Base-by-base conservation (phyloP, 2,888 invertebrate genomes). In the Macropis europaea region DNA sequence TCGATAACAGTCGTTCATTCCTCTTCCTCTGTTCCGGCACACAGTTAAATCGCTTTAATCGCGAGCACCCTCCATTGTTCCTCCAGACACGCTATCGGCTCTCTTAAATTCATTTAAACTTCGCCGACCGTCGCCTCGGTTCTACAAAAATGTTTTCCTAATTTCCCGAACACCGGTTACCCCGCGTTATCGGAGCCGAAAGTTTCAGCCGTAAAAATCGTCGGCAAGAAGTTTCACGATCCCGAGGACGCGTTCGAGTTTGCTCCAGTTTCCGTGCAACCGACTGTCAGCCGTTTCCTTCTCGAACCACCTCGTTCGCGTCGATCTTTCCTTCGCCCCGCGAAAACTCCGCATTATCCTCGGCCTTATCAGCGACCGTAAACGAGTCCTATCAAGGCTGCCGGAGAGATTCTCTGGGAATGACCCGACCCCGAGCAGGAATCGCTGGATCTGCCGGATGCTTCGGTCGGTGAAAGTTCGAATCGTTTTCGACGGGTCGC, bases 241-340 rank as follows among this genome's bases (percentile, higher is more conserved):
- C 36, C 61, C 40, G 28, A 15, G 30, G 38, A 22, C 36, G 24
- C 59, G 26, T 13, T 7, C 11, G 48, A 61, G 50, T 73, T 73
- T 73, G 73, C 73, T 73, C 73, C 28, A 73, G 73, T 66, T 60
- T 63, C 19, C 52, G 40, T n/a, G 24, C 53, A 24, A 32, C 17
- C 22, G 30, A 59, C 48, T 57, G 43, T 66, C 56, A 19, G 61
- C 30, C 61, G 56, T 56, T 38, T 45, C 32, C 48, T 56, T 64
- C 75, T 77, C 71, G 67, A 72, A 74, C 59, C 59, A 67, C 80
- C 66, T 78, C 79, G 53, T 81, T 78, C 67, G 45, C n/a, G 62
- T 26, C 63, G 69, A 72, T 61, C 67, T 47, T 53, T 47, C 17
- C 24, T 56, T 64, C 61, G 38, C 15, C 60, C 48, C 43, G 38